Evolutionary conservation across 2,888 invertebrate genomes (phyloP).

Genomic region (Pollenia griseotomentosa): DNA sequence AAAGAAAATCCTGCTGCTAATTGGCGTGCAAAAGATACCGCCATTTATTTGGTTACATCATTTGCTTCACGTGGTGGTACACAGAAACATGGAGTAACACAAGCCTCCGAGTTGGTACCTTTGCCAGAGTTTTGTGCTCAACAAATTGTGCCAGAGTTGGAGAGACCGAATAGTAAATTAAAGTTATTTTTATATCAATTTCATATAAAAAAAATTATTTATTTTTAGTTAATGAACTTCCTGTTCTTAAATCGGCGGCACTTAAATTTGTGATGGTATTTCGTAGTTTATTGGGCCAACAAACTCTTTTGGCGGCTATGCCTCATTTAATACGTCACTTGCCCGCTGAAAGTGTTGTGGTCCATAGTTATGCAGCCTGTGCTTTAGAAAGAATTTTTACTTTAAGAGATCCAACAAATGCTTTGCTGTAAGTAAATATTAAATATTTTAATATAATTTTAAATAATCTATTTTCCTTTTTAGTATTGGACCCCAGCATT

Average conservation of each 20-base stretch:
- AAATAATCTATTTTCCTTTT: constrained; percentile 66
- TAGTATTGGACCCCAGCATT: constrained; percentile 86
- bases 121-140: constrained; percentile 94
- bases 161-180: constrained; percentile 88
- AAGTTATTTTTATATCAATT: neutral
- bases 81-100: constrained; percentile 95
- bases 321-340: constrained; percentile 93
- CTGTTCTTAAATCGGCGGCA: constrained; percentile 97
- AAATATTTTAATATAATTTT: constrained; percentile 16
- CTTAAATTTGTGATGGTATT: constrained; percentile 99
- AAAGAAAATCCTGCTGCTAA: constrained; percentile 89
- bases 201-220: neutral
- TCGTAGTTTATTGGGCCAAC: constrained; percentile 93
- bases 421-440: constrained; percentile 85
- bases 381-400: constrained; percentile 94
- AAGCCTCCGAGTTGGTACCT: constrained; percentile 95
- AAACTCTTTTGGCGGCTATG: constrained; percentile 89
- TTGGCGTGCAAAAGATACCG: constrained; percentile 98
- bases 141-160: constrained; percentile 94
- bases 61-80: constrained; percentile 95
- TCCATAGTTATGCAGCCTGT: constrained; percentile 97
- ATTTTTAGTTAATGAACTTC: constrained; percentile 90
- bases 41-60: constrained; percentile 97
- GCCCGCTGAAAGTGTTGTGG: constrained; percentile 91
- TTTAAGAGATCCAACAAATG: constrained; percentile 87